Base-by-base conservation (phyloP, 2,888 invertebrate genomes). In the Tenthredo scrophulariae region DNA sequence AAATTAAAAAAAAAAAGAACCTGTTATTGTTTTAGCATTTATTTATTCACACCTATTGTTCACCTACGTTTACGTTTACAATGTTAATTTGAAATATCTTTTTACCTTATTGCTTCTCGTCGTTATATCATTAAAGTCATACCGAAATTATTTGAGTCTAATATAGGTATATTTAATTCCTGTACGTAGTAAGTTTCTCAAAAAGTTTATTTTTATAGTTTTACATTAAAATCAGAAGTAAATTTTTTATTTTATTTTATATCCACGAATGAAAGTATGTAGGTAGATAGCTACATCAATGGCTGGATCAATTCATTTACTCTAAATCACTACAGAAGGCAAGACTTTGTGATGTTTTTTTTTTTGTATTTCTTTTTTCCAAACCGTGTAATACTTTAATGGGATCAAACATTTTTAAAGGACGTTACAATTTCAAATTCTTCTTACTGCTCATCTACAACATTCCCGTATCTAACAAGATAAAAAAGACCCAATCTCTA, bases 11-110 rank as follows among this genome's bases (percentile, higher is more conserved):
- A 40, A n/a, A 29, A 15, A 70, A 37, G 7, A n/a, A 72, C 3
- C 29, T 72, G 18, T 40, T 37, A 2, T 22, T 74, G 0, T 40
- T 22, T n/a, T 13, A 83, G 33, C 40, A 13, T 83, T 83, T 67
- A 67, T 83, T 83, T 70, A 33, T 65, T 70, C 43, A 15, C 40
- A 65, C 67, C 46, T 33, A 67, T 77, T n/a, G n/a, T n/a, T n/a
- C n/a, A n/a, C n/a, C n/a, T n/a, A n/a, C 7, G 10, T 77, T 46
- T 50, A 50, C 46, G 18, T 18, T 10, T 50, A 54, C 54, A 33
- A 43, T 74, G 29, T 50, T 33, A 29, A 18, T 26, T 33, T 77
- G 50, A 77, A 50, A n/a, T 18, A 50, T 54, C 54, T 54, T 43
- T 37, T 74, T 43, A 43, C 26, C n/a, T 74, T 67, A 67, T 33